Base-by-base conservation (phyloP, 2,888 invertebrate genomes). In the Dryococelus australis region DNA sequence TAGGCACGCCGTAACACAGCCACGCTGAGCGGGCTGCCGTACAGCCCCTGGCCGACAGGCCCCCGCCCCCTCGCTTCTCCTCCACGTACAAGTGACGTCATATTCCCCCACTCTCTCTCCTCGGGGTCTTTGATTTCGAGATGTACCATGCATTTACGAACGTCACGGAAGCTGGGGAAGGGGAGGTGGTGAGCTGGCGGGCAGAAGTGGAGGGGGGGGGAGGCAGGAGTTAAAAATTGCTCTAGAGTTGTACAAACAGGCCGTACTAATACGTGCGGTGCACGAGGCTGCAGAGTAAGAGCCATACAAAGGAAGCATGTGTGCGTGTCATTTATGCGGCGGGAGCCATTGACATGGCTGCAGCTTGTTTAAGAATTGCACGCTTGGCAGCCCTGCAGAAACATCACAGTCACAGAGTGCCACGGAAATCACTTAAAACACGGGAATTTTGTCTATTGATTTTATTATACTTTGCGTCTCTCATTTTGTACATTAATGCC, bases 41-140 rank as follows among this genome's bases (percentile, higher is more conserved):
- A 65, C 65, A 65, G 65, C 65, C 65, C 65, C 65, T 65, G 65
- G 65, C 65, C 65, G 65, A n/a, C 65, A 65, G 65, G 65, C 65
- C n/a, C 65, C 65, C 13, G 13, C 65, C 65, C 24, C 65, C 24
- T 65, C 20, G 2, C 8, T 20, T 24, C 6, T 8, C n/a, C 65
- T 65, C 47, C 47, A 24, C 20, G 65, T 3, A 24, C n/a, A 16
- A 8, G 65, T 65, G 65, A 65, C 65, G 65, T 65, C 65, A 65
- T 65, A 24, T 65, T n/a, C n/a, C 65, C n/a, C n/a, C n/a, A 20
- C 65, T 20, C 2, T 51, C 51, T 8, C 51, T 20, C 8, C 12
- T 6, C 20, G 8, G 8, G 65, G 65, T 65, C 65, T 65, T 65
- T 65, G 65, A 65, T 65, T 65, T 65, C 65, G 65, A 65, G 65